These are phyloP conservation scores for Acrossocheilus wenchowensis DNA, from an alignment of 2,797 vertebrate genomes.

Conservation along the genomic window DNA sequence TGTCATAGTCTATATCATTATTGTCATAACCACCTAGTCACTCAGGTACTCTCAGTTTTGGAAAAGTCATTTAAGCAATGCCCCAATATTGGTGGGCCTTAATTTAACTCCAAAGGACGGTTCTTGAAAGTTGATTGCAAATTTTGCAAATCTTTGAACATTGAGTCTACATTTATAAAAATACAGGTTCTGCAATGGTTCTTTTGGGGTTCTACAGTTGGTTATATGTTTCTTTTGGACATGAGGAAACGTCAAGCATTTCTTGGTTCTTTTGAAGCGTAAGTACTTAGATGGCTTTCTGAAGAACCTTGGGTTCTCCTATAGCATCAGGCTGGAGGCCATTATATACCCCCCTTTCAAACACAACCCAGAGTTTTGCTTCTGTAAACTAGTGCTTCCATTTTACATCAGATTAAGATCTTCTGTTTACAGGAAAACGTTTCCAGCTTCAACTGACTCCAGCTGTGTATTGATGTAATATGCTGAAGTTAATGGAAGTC, in stretches of 20 bases:
- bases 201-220: not conserved
- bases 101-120: not conserved
- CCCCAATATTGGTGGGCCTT: not conserved
- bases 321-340: not conserved
- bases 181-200: not conserved
- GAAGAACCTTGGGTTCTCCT: constrained; percentile 22
- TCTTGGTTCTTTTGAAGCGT: not conserved
- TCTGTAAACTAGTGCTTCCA: constrained; percentile 49
- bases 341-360: constrained; percentile 3
- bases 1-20: constrained; percentile 26
- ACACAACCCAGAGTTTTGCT: constrained; percentile 27
- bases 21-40: constrained; percentile 11
- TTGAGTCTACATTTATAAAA: not conserved
- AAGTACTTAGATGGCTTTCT: not conserved
- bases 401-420: constrained; percentile 24
- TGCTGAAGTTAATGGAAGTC: not conserved
- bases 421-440: constrained; percentile 18
- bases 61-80: constrained; percentile 15
- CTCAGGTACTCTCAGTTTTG: constrained; percentile 2
- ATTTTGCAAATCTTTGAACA: not conserved
- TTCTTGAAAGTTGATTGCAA: not conserved
- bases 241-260: not conserved
- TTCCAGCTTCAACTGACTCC: not conserved
- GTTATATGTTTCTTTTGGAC: not conserved
- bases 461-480: constrained; percentile 12